phyloP scores from a whole-genome alignment of 2,113 vertebrate species.

The Cnemophilus loriae region DNA sequence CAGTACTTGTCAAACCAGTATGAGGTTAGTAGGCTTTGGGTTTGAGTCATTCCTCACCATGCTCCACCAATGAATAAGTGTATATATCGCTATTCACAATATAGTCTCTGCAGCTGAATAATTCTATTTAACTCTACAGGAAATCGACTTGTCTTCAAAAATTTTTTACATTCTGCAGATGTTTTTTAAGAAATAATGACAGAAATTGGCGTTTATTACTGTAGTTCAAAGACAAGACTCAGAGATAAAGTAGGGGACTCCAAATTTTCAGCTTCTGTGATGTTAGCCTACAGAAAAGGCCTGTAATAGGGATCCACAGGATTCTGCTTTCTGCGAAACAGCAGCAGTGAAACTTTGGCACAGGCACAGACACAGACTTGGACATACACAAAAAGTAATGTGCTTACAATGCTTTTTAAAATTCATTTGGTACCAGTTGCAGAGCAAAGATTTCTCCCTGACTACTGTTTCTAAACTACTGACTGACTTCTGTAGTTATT shows the following conservation, averaged over 20 bases:
- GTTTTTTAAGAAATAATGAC: conserved; percentile 52
- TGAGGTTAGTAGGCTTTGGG: neutral
- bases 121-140: conserved; percentile 43
- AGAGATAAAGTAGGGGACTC: conserved; percentile 46
- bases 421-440: neutral
- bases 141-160: conserved; percentile 52
- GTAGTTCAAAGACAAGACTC: conserved; percentile 31
- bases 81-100: neutral
- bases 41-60: neutral
- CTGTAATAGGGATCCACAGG: conserved; percentile 24
- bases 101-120: neutral
- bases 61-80: neutral
- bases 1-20: neutral
- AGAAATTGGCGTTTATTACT: conserved; percentile 23
- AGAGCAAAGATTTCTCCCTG: neutral
- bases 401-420: neutral
- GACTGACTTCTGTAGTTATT: neutral
- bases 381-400: neutral
- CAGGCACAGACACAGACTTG: neutral
- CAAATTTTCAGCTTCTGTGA: conserved; percentile 13
- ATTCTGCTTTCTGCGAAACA: conserved; percentile 1
- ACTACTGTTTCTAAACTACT: neutral
- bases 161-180: conserved; percentile 8
- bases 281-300: neutral
- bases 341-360: neutral